phyloP scores from a whole-genome alignment of 2,888 invertebrate genomes.

The Ornithoptera alexandrae region DNA sequence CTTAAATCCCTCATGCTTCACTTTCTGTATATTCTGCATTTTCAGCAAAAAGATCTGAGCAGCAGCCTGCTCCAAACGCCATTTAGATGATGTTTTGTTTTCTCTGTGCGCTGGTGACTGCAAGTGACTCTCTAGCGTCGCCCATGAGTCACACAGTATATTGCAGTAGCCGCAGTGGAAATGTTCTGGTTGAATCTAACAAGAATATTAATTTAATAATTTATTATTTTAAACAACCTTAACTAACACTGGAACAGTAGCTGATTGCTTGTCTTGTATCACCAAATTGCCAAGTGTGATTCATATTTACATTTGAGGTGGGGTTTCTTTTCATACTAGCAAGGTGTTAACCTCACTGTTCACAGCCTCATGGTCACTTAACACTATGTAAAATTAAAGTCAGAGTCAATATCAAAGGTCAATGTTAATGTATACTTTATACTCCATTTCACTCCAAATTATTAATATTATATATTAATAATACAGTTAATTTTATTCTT shows the following conservation, averaged over 20 bases:
- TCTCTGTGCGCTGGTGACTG: conserved; percentile 36
- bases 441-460: too few relatives aligned
- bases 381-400: too few relatives aligned
- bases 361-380: too few relatives aligned
- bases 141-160: conserved; percentile 29
- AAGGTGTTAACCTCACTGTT: too few relatives aligned
- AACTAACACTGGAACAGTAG: background rate
- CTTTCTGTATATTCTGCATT: background rate
- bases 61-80: conserved; percentile 34
- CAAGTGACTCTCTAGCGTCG: conserved; percentile 38
- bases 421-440: too few relatives aligned
- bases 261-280: too few relatives aligned
- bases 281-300: too few relatives aligned
- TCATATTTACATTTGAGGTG: too few relatives aligned
- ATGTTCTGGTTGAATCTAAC: conserved; percentile 34
- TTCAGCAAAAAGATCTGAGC: conserved; percentile 15
- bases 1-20: background rate
- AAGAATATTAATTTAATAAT: background rate
- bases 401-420: too few relatives aligned
- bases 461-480: too few relatives aligned
- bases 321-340: too few relatives aligned
- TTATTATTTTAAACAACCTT: background rate
- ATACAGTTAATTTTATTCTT: too few relatives aligned
- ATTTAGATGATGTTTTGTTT: conserved; percentile 31
- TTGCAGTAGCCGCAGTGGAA: conserved; percentile 51